These are phyloP conservation scores for Sciaenops ocellatus DNA, from an alignment of 2,797 vertebrate genomes.

Conservation along the genomic window DNA sequence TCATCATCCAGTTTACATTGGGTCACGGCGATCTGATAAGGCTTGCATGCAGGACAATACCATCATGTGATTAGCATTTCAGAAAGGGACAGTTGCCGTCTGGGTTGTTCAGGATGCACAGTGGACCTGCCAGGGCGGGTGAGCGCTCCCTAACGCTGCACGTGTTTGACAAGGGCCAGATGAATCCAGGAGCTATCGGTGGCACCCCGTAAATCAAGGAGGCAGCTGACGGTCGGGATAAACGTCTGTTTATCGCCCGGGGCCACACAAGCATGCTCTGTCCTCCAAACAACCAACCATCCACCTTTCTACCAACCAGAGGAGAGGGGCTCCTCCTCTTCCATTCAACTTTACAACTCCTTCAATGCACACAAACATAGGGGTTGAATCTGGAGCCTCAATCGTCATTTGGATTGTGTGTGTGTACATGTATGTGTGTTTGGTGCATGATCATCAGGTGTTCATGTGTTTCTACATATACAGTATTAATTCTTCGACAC, in stretches of 20 bases:
- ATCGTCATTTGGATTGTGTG: constrained; percentile 24
- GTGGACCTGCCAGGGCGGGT: constrained; percentile 96
- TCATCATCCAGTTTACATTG: constrained; percentile 77
- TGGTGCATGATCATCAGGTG: constrained; percentile 30
- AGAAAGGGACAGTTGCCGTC: constrained; percentile 89
- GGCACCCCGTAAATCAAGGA: constrained; percentile 97
- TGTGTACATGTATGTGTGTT: constrained; percentile 3
- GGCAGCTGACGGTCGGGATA: constrained; percentile 99
- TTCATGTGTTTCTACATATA: constrained; percentile 1
- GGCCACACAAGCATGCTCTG: constrained; percentile 88
- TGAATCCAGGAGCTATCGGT: constrained; percentile 99
- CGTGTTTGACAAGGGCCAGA: constrained; percentile 99
- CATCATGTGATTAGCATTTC: constrained; percentile 86
- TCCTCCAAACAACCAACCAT: constrained; percentile 82
- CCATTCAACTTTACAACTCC: constrained; percentile 59
- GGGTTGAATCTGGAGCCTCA: constrained; percentile 37
- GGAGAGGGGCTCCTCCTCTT: constrained; percentile 63
- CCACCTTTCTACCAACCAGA: constrained; percentile 79
- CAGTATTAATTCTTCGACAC: constrained; percentile 22
- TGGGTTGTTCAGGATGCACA: constrained; percentile 89
- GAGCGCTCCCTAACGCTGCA: constrained; percentile 92
- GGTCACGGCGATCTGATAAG: constrained; percentile 74
- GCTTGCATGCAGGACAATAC: constrained; percentile 79
- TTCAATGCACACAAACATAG: constrained; percentile 50
- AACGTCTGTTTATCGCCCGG: constrained; percentile 97